Conservation (phyloP, 2,797 vertebrate species). For the Anomalospiza imberbis region DNA sequence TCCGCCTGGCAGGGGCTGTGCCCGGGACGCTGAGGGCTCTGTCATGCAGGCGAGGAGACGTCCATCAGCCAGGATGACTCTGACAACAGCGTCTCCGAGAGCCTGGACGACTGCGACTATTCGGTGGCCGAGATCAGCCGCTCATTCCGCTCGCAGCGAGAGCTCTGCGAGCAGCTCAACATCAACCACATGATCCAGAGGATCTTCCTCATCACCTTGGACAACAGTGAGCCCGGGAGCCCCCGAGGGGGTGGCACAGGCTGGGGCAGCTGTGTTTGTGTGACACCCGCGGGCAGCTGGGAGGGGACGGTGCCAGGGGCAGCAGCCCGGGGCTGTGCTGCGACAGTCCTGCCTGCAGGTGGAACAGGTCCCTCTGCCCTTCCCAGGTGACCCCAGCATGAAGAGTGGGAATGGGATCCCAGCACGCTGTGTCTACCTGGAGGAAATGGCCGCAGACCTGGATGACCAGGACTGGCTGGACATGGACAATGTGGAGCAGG, state of each 20-base stretch:
- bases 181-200: constrained; percentile 99
- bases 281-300: neutral
- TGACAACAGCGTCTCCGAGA: constrained; percentile 94
- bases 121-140: constrained; percentile 95
- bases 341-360: neutral
- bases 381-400: constrained; percentile 89
- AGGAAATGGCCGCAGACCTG: constrained; percentile 92
- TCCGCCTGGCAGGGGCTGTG: fast-evolving
- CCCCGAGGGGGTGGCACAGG: neutral
- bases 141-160: constrained; percentile 93
- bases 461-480: constrained; percentile 98
- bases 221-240: constrained; percentile 87
- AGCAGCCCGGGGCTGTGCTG: neutral
- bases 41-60: constrained; percentile 80
- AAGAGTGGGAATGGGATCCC: constrained; percentile 94
- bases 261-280: neutral
- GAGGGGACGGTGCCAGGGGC: neutral
- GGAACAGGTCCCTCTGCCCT: neutral
- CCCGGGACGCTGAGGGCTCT: neutral
- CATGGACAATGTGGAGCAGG: constrained; percentile 97
- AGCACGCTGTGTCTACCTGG: constrained; percentile 91
- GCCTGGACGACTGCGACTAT: constrained; percentile 94
- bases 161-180: constrained; percentile 97
- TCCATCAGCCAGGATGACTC: constrained; percentile 92
- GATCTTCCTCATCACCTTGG: constrained; percentile 96